These are phyloP conservation scores for Laspeyria flexula DNA, from an alignment of 2,888 invertebrate genomes.

Conservation along the genomic window DNA sequence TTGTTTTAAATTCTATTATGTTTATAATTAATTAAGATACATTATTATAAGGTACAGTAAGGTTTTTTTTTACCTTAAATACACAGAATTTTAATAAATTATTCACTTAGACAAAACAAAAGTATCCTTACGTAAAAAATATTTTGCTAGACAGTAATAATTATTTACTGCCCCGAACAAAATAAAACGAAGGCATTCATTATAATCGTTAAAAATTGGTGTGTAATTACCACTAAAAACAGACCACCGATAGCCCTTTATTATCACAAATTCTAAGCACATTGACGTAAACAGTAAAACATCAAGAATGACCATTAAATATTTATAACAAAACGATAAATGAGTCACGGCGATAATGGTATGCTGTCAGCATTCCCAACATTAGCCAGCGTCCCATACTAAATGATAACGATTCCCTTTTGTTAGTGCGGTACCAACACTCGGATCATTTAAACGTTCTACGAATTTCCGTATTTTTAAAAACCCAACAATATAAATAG, in stretches of 20 bases:
- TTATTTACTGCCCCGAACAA: no score
- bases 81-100: no score
- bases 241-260: neutral
- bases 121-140: no score
- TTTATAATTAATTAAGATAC: no score
- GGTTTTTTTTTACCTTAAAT: no score
- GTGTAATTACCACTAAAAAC: neutral
- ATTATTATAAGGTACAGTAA: no score
- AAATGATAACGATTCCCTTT: constrained; percentile 81
- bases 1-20: no score
- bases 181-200: neutral
- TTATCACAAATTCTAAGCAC: constrained; percentile 12
- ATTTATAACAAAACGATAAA: constrained; percentile 45
- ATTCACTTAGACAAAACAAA: no score
- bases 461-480: constrained; percentile 13
- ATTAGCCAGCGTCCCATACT: constrained; percentile 79
- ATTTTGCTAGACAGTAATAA: no score
- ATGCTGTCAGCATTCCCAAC: constrained; percentile 71
- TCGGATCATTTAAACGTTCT: constrained; percentile 65
- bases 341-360: constrained; percentile 76
- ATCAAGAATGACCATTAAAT: constrained; percentile 43
- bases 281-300: constrained; percentile 17
- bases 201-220: neutral
- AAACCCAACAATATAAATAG: constrained; percentile 4
- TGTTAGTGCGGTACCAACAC: constrained; percentile 71